Conservation (phyloP, 1,140 invertebrate species). For the Myzus persicae region DNA sequence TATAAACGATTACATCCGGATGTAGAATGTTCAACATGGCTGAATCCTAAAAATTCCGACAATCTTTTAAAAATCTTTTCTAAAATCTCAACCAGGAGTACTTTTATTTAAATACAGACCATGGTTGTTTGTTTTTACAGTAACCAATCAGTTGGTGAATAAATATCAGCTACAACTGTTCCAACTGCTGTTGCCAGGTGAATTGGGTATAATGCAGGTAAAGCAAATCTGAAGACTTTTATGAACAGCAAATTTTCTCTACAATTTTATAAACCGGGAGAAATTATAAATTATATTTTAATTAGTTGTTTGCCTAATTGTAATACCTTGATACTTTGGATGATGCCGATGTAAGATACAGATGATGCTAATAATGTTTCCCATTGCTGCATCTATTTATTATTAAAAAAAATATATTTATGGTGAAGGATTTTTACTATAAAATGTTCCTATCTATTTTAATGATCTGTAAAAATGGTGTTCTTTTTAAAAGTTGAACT, state of each 20-base stretch:
- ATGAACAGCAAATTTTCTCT: conserved; percentile 56
- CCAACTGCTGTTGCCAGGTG: conserved; percentile 33
- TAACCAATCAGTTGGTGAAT: conserved; percentile 34
- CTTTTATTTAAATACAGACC: conserved; percentile 52
- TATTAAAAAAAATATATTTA: conserved; percentile 31
- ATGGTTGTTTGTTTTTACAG: conserved; percentile 42
- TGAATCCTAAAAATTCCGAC: conserved; percentile 58
- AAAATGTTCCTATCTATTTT: not conserved
- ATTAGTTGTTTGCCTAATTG: conserved; percentile 43
- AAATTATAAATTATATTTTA: conserved; percentile 51
- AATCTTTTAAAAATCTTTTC: conserved; percentile 49
- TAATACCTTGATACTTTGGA: conserved; percentile 45
- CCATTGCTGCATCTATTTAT: conserved; percentile 42
- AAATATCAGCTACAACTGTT: conserved; percentile 48
- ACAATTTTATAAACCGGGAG: conserved; percentile 59
- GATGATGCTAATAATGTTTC: not conserved
- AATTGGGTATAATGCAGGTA: conserved; percentile 54
- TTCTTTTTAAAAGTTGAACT: not conserved
- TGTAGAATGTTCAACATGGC: conserved; percentile 54
- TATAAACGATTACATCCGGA: conserved; percentile 49
- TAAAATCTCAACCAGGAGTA: conserved; percentile 56
- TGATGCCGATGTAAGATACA: conserved; percentile 33
- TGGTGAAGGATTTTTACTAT: not conserved
- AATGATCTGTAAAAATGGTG: not conserved
- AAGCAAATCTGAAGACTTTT: conserved; percentile 57